phyloP scores from a whole-genome alignment of 2,113 vertebrate species.

The Mungos mungo region DNA sequence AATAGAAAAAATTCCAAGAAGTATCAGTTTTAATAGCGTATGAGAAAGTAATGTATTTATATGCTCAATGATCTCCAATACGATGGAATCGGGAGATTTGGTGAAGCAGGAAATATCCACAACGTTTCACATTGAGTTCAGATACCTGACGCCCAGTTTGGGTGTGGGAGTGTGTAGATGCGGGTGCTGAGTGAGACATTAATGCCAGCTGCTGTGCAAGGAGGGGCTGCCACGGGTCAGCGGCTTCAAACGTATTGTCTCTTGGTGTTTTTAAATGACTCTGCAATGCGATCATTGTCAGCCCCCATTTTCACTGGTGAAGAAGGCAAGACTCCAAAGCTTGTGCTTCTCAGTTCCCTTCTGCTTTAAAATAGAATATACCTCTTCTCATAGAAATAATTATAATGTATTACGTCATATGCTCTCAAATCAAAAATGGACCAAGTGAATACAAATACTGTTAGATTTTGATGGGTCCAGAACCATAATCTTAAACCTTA shows the following conservation, averaged over 20 bases:
- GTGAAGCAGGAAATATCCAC: neutral
- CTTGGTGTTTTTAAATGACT: neutral
- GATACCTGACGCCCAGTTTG: neutral
- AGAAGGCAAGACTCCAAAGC: neutral
- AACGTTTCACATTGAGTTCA: neutral
- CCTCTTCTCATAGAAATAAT: neutral
- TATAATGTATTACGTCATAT: neutral
- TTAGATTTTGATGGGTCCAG: neutral
- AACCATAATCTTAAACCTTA: neutral
- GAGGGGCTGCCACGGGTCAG: neutral
- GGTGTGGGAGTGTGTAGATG: neutral
- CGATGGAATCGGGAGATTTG: neutral
- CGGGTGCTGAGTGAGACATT: too few species aligned
- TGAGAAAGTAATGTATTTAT: neutral
- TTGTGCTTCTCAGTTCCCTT: neutral
- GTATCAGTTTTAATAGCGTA: neutral
- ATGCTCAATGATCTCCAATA: neutral
- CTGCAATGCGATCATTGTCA: neutral
- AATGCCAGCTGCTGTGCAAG: neutral
- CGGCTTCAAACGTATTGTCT: neutral
- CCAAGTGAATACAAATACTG: neutral
- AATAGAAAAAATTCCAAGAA: constrained; percentile 13
- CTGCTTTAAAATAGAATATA: neutral
- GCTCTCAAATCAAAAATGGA: neutral
- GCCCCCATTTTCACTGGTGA: neutral